A percentile compares a stretch with the other conserved stretches of the same genome.
These are phyloP conservation scores for Metopia argyrocephala DNA, from an alignment of 2,888 invertebrate genomes.

Conservation along the genomic window DNA sequence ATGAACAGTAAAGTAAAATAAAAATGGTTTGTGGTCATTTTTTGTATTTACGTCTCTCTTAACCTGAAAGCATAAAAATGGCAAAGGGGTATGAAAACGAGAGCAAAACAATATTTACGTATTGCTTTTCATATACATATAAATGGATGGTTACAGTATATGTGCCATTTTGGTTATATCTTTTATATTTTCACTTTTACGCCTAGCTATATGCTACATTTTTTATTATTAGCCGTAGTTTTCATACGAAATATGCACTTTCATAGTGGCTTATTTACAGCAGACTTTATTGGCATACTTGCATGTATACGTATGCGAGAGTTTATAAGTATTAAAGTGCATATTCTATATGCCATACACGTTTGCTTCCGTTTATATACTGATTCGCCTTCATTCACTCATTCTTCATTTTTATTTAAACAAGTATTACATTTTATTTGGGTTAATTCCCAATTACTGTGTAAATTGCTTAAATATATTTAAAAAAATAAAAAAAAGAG, in stretches of 20 bases:
- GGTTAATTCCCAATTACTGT: constrained; percentile 78
- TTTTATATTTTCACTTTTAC: constrained; percentile 36
- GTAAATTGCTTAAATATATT: constrained; percentile 74
- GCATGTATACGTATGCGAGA: background rate
- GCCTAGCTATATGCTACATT: constrained; percentile 16
- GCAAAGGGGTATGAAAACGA: background rate
- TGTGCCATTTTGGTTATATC: background rate
- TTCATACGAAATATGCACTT: background rate
- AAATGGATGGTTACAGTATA: constrained; percentile 42
- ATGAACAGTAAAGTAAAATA: background rate
- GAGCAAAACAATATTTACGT: background rate
- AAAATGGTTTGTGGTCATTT: constrained; percentile 59
- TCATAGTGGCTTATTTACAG: background rate
- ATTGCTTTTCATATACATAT: too few species aligned
- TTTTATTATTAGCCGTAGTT: constrained; percentile 1
- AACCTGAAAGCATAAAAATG: background rate
- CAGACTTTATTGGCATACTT: background rate
- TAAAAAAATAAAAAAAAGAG: constrained; percentile 8
- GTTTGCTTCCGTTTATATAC: constrained; percentile 17
- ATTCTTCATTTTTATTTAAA: constrained; percentile 51
- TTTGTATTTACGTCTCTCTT: background rate
- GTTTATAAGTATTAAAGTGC: background rate
- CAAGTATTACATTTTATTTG: constrained; percentile 72
- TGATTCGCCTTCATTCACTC: constrained; percentile 23
- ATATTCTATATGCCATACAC: constrained; percentile 13